phyloP scores from a whole-genome alignment of 2,113 vertebrate species.

The Peromyscus polionotus region DNA sequence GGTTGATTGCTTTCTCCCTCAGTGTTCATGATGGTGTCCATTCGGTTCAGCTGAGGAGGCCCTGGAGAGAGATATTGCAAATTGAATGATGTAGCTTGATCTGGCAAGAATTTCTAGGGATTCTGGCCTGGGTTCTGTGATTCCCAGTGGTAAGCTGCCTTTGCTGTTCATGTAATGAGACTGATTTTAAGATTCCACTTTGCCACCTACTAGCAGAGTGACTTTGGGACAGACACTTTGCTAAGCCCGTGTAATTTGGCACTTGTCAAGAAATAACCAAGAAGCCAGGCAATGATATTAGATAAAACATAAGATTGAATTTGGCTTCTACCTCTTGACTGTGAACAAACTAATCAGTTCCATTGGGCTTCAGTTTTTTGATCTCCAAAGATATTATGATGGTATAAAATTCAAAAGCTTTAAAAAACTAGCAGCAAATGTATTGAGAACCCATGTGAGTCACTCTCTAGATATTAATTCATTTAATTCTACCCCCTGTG shows the following conservation, averaged over 20 bases:
- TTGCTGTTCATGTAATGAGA: background rate
- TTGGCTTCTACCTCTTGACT: background rate
- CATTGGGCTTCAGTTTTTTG: background rate
- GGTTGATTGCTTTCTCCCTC: constrained; percentile 66
- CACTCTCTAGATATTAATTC: background rate
- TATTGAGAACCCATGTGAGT: background rate
- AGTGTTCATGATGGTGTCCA: constrained; percentile 52
- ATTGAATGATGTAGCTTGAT: constrained; percentile 59
- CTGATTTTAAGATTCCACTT: background rate
- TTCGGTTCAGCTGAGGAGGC: constrained; percentile 50
- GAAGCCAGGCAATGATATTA: background rate
- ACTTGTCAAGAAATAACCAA: background rate
- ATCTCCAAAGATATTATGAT: background rate
- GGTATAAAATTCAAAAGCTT: background rate
- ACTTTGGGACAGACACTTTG: constrained; percentile 37
- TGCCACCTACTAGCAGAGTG: background rate
- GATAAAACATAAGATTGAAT: background rate
- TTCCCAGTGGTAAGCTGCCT: background rate
- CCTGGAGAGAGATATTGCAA: constrained; percentile 65
- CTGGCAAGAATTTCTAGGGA: constrained; percentile 61
- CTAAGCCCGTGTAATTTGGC: background rate
- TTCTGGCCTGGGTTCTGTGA: constrained; percentile 9
- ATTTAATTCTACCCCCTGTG: background rate
- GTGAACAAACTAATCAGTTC: background rate
- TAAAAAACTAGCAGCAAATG: background rate